Evolutionary conservation across 1,140 invertebrate species (phyloP).

Genomic region (Eueides isabella): DNA sequence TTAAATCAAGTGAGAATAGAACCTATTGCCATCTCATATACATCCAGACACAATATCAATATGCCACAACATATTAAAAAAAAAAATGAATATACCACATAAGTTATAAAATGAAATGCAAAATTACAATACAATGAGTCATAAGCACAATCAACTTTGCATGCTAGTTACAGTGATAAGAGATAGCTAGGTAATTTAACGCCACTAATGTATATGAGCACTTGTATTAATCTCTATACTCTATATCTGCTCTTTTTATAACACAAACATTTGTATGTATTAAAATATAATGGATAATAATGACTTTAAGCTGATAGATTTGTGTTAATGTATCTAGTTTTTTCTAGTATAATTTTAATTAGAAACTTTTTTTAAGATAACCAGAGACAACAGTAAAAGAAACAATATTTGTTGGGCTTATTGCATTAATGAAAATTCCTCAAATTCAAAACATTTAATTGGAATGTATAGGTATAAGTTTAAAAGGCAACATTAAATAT

Average conservation of each 20-base stretch:
- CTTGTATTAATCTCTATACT: constrained; percentile 12
- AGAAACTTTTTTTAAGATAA: no score
- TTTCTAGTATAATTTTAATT: neutral
- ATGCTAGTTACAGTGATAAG: constrained; percentile 4
- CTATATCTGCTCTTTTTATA: neutral
- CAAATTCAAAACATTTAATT: no score
- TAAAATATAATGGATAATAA: neutral
- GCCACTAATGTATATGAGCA: neutral
- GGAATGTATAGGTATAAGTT: no score
- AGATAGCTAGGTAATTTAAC: neutral
- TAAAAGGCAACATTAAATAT: no score
- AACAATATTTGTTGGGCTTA: no score
- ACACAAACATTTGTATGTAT: neutral
- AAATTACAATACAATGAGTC: neutral
- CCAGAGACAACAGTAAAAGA: no score
- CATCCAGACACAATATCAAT: no score
- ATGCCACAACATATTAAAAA: neutral
- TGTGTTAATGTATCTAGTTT: neutral
- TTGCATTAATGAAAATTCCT: no score
- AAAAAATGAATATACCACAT: neutral
- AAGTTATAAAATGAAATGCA: neutral
- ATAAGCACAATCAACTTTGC: constrained; percentile 6
- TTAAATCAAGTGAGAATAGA: no score
- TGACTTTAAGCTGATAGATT: neutral
- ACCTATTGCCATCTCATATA: no score